Evolutionary conservation across 2,888 invertebrate species (phyloP), one percentile per base, ranked within the genome.

Genomic region (Endomychus coccineus): DNA sequence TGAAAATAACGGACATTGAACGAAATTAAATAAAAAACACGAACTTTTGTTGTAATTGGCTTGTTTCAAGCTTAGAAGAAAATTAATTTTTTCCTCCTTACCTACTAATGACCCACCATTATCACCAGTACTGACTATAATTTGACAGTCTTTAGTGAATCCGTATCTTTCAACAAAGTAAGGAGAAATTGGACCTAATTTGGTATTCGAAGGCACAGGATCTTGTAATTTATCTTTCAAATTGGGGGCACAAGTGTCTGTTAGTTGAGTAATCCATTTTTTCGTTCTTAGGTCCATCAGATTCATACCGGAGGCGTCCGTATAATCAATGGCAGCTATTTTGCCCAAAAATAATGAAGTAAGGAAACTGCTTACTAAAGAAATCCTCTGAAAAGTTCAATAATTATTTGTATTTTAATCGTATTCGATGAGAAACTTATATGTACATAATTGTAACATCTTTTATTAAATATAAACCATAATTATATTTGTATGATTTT

Each of bases 251-350:
- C 86, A 88, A 0, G 78, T 78, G 67, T 87, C 74, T 10, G 92
- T 66, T 49, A 89, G 80, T 12, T 68, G 64, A 19, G 76, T 68
- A 34, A 83, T 76, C 95, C 95, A 96, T 16, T 70, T 67, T 66
- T 82, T 83, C 0, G 68, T 72, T 16, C 69, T 74, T 32, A 97
- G 85, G 62, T 96, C 80, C 51, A 97, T 69, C 11, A 97, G 70
- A 68, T 97, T 97, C 92, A 92, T 97, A 10, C 97, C 97, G 1
- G 94, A 94, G 1, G 83, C 96, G 64, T 97, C 97, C 0, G 90
- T 77, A 46, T 75, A 76, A 65, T 97, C 97, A 30, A 97, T 90
- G 0, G 90, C 83, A 0, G 92, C 94, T 45, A 91, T 81, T 52
- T 77, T 71, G 1, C 95, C 95, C 23, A 91, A 65, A 59, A 97